Evolutionary conservation across 2,888 invertebrate genomes (phyloP).

Genomic region (Choreutis nemorana): DNA sequence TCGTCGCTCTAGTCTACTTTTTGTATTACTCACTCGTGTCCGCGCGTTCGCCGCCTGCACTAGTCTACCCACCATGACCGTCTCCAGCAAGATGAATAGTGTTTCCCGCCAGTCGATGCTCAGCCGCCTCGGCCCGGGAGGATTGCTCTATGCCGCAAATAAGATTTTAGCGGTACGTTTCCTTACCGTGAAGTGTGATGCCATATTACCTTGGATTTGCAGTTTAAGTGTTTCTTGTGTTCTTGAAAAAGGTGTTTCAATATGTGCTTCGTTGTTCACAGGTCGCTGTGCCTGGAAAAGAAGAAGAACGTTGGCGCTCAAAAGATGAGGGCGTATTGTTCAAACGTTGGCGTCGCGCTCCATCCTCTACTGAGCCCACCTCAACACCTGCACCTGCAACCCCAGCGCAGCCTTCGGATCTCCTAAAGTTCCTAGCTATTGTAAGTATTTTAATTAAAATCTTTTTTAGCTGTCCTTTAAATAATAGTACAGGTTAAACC

Average conservation of each 20-base stretch:
- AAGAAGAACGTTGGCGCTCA: conserved; percentile 54
- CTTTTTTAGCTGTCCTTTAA: not conserved
- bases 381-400: conserved; percentile 25
- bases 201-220: not conserved
- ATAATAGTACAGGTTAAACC: too few relatives aligned
- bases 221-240: conserved; percentile 20
- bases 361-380: conserved; percentile 25
- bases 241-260: conserved; percentile 36
- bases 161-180: conserved; percentile 63
- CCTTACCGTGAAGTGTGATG: conserved; percentile 26
- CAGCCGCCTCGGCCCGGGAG: conserved; percentile 57
- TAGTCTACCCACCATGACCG: conserved; percentile 59
- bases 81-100: conserved; percentile 63
- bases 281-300: conserved; percentile 59
- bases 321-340: conserved; percentile 55
- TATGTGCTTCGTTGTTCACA: conserved; percentile 48
- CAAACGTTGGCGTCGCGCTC: conserved; percentile 48
- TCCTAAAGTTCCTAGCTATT: conserved; percentile 80
- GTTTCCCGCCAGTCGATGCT: conserved; percentile 58
- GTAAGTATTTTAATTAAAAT: conserved; percentile 63
- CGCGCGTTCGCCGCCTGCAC: conserved; percentile 30
- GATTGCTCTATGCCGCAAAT: conserved; percentile 56
- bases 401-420: conserved; percentile 46
- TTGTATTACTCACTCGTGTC: conserved; percentile 35
- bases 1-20: too few relatives aligned